A percentile compares a stretch with the other conserved stretches of the same genome.
These are phyloP conservation scores for Pasiphila rectangulata DNA, from an alignment of 2,888 invertebrate genomes.

Conservation along the genomic window DNA sequence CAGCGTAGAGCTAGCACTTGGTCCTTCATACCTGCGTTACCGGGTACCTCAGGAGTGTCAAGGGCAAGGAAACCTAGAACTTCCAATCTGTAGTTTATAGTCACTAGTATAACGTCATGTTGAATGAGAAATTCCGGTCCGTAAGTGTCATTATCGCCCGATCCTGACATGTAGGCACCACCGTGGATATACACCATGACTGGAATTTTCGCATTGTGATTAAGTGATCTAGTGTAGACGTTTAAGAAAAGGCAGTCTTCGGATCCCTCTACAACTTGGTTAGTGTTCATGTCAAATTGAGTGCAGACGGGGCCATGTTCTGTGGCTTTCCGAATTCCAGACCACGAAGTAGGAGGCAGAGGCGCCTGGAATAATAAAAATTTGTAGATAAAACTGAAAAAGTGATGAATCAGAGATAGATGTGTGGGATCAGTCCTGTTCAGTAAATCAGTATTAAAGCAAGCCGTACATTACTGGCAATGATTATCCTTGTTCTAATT, in stretches of 20 bases:
- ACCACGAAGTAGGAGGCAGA: slow-evolving; percentile 50
- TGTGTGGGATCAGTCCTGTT: no score
- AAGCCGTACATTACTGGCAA: no score
- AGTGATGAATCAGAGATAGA: no score
- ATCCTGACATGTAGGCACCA: slow-evolving; percentile 60
- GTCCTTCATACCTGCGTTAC: slow-evolving; percentile 66
- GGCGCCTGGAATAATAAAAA: slow-evolving; percentile 52
- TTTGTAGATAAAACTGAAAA: background rate
- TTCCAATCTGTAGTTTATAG: slow-evolving; percentile 65
- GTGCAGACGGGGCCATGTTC: slow-evolving; percentile 59
- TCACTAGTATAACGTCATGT: slow-evolving; percentile 64
- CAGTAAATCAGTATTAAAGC: no score
- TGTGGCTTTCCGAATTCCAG: slow-evolving; percentile 52
- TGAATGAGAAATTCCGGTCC: slow-evolving; percentile 62
- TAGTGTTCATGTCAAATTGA: slow-evolving; percentile 49
- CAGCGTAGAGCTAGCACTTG: slow-evolving; percentile 58
- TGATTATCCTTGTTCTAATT: no score
- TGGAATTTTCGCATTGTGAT: slow-evolving; percentile 33
- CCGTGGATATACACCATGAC: slow-evolving; percentile 72
- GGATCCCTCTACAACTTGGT: slow-evolving; percentile 43
- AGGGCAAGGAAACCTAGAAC: slow-evolving; percentile 47
- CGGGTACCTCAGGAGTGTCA: slow-evolving; percentile 55
- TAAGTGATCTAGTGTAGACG: slow-evolving; percentile 45
- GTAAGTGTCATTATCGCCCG: slow-evolving; percentile 52
- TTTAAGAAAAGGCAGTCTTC: slow-evolving; percentile 66